phyloP scores from a whole-genome alignment of 2,888 invertebrate genomes.

The Eulithis testata region DNA sequence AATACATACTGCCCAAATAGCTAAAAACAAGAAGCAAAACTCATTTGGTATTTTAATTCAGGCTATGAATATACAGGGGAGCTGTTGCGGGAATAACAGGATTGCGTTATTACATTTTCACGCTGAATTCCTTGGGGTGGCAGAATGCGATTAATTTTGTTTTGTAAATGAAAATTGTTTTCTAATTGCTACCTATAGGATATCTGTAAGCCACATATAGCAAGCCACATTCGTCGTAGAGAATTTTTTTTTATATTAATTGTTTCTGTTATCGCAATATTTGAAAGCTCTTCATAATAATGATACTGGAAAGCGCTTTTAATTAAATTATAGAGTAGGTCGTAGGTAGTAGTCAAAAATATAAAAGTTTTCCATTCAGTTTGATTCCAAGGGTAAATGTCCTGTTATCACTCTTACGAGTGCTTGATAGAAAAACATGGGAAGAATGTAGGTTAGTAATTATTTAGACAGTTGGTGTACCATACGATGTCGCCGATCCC shows the following conservation, averaged over 20 bases:
- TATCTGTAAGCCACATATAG: not conserved
- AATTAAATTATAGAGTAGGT: no score
- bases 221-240: no score
- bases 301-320: no score
- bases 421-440: not conserved
- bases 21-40: conserved; percentile 52
- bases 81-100: conserved; percentile 14
- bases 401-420: no score
- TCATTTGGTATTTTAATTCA: conserved; percentile 49
- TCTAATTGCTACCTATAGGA: conserved; percentile 4
- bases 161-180: conserved; percentile 24
- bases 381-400: no score
- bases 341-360: no score
- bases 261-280: no score
- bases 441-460: conserved; percentile 7
- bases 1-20: conserved; percentile 55
- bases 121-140: conserved; percentile 30
- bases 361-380: no score
- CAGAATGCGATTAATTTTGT: conserved; percentile 28
- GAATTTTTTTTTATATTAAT: no score
- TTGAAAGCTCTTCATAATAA: no score
- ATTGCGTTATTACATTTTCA: conserved; percentile 32
- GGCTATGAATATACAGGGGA: conserved; percentile 22
- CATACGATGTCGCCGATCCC: conserved; percentile 27
- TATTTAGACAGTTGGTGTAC: conserved; percentile 53